Conservation (phyloP, 2,113 vertebrate genomes). For the Prunella himalayana region DNA sequence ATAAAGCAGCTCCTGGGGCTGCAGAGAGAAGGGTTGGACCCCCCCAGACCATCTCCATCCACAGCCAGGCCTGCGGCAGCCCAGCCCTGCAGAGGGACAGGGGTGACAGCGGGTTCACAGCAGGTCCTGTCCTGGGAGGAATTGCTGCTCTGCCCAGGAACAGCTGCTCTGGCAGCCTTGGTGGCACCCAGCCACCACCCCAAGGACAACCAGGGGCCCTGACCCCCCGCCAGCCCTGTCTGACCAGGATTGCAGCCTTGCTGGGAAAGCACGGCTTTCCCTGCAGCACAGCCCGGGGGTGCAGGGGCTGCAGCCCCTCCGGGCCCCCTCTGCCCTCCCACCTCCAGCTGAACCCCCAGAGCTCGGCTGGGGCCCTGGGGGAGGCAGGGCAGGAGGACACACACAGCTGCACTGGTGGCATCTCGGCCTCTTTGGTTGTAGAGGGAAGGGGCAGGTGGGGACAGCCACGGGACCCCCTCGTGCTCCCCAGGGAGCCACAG, state of each 20-base stretch:
- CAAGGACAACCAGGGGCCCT: neutral
- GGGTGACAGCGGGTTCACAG: neutral
- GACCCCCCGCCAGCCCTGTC: neutral
- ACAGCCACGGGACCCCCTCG: rapidly evolving
- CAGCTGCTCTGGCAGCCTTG: neutral
- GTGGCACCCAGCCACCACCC: neutral
- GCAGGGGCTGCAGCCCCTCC: rapidly evolving
- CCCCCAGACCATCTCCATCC: neutral
- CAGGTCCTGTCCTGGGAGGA: neutral
- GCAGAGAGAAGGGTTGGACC: neutral
- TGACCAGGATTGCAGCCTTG: rapidly evolving
- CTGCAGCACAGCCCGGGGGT: neutral
- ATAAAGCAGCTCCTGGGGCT: neutral
- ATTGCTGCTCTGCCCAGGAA: neutral
- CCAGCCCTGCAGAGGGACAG: neutral
- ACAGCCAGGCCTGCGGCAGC: neutral
- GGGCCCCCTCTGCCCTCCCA: neutral
- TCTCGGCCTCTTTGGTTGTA: slow-evolving; percentile 24
- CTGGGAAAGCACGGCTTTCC: neutral
- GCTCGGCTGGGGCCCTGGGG: neutral
- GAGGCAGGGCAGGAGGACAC: neutral
- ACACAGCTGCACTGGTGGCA: neutral
- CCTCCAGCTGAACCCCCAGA: neutral
- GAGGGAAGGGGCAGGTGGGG: neutral
- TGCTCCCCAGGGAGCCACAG: neutral